Evolutionary conservation across 2,888 invertebrate species (phyloP), one percentile per base, ranked within the genome.

Genomic region (Hydraecia micacea): DNA sequence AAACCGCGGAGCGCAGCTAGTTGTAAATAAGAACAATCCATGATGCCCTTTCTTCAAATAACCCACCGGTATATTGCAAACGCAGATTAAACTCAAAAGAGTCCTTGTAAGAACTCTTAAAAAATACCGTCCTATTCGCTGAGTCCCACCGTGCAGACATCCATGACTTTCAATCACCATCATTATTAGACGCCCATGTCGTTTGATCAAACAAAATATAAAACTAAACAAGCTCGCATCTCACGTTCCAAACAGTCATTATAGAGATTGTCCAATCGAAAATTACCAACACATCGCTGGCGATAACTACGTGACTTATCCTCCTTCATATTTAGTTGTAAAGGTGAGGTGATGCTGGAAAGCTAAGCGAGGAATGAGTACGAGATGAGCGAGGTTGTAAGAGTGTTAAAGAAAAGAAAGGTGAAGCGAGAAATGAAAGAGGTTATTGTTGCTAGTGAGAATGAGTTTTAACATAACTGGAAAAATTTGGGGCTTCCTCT

Each of bases 301-400:
- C 93, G 91, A 88, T 91, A 92, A 91, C 79, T 92, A 93, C 93
- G 93, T 93, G 93, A 92, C 93, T 91, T 89, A 86, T 86, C 84
- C 79, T 65, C 72, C 63, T 75, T 75, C 74, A 84, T 81, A 86
- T 89, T 86, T 88, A 84, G 70, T 63, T 79, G 21, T 81, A 63
- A 71, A 68, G 77, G 60, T 49, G 39, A 28, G 60, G 76, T 21
- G 9, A 36, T 7, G 18, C 18, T 68, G 68, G 25, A 25, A 36
- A 86, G 74, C 69, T 78, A 58, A 80, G 71, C 81, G 81, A 78
- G 49, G 6, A 68, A 87, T 81, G 63, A 62, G 32, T 39, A 25
- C 55, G 9, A 58, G 28, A 52, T 58, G 25, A 36, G 3, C 0
- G 8, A 46, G 4, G 1, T 32, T 73, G 1, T 49, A 28, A n/a